phyloP scores from a whole-genome alignment of 1,140 invertebrate genomes.

The Glomeris maerens region DNA sequence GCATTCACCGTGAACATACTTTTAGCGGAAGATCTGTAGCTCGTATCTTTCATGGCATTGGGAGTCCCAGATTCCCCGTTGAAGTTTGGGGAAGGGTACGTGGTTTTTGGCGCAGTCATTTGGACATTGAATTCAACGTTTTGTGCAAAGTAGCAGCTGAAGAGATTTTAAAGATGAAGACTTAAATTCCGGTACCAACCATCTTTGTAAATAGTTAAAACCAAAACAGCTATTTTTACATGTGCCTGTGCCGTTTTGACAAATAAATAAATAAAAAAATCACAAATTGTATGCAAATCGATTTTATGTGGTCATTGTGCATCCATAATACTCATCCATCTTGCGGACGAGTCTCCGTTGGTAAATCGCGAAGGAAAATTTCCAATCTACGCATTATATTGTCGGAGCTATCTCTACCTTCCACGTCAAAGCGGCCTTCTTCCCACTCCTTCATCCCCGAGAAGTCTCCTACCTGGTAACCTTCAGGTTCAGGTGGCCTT shows the following conservation, averaged over 20 bases:
- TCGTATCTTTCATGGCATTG: conserved; percentile 85
- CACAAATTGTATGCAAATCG: too few species aligned
- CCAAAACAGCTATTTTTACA: too few species aligned
- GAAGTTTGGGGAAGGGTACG: conserved; percentile 69
- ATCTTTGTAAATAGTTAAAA: too few species aligned
- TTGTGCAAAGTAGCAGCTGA: conserved; percentile 52
- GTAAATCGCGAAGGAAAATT: not conserved
- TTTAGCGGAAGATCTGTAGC: conserved; percentile 77
- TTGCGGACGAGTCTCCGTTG: not conserved
- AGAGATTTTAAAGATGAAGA: conserved; percentile 37
- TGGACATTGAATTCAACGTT: conserved; percentile 67
- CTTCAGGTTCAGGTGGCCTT: not conserved
- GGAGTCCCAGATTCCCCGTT: conserved; percentile 78
- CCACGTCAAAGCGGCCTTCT: conserved; percentile 35
- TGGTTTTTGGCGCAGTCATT: conserved; percentile 67
- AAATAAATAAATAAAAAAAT: too few species aligned
- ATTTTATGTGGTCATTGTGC: not conserved
- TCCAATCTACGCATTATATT: conserved; percentile 26
- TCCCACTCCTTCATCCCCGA: conserved; percentile 31
- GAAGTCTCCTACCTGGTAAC: conserved; percentile 6
- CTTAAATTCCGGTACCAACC: not conserved
- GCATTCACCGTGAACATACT: conserved; percentile 59
- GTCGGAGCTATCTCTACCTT: conserved; percentile 33
- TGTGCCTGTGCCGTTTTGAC: not conserved
- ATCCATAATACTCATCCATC: not conserved